Evolutionary conservation across 1,140 invertebrate genomes (phyloP), one percentile per base, ranked within the genome.

Genomic region (Neoseiulus cucumeris): DNA sequence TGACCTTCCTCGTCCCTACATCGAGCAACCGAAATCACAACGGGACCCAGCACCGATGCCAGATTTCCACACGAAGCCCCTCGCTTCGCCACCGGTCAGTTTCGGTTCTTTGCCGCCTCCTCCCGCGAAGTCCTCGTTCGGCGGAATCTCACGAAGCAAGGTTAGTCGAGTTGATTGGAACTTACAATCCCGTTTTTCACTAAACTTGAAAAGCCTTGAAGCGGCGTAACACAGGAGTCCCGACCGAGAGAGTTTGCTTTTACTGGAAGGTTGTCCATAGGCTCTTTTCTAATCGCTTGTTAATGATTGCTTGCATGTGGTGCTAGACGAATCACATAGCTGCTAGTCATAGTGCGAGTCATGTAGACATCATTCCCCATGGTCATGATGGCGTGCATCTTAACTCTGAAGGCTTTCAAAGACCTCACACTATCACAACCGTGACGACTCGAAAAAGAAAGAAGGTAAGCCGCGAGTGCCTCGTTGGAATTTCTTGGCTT

Each of bases 361-460:
- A 17, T 20, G 33, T 59, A 59, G 51, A 25, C 22, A 59, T 25
- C 33, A 20, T 25, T 25, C 9, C 51, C 22, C 51, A 59, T 25
- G 51, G 51, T 6, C 51, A 59, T 59, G 51, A 25, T 14, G 51
- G 51, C 17, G 17, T 59, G 14, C 51, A 59, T 59, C 22, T 59
- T 25, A 59, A 59, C 51, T 25, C 51, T 17, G 51, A 59, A 59
- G 51, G 51, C 25, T 59, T 59, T 20, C 51, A 59, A 33, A 59
- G 51, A 33, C 51, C 51, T 14, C 51, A 59, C 51, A 59, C 14
- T 59, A 20, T 59, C 22, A 59, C 51, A 2, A 20, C 25, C 14
- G 14, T 59, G 17, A 25, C 25, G 51, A 59, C 51, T 29, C 51
- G 51, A 25, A 59, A 59, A 59, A 59, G 51, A 33, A 59, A 25